Evolutionary conservation across 2,888 invertebrate genomes (phyloP).

Genomic region (Nowickia ferox): DNA sequence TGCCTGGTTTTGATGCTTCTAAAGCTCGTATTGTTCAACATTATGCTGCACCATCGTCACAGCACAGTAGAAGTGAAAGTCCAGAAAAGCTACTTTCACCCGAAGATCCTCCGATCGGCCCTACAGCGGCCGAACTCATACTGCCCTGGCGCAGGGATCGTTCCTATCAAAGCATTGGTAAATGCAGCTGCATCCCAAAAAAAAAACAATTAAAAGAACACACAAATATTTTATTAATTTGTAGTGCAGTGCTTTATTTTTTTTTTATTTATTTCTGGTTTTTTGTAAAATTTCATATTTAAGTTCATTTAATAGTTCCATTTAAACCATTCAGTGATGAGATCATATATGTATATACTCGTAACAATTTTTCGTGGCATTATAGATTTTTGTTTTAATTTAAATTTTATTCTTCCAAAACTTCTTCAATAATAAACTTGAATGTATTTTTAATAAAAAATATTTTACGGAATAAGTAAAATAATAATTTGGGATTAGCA

Average conservation of each 20-base stretch:
- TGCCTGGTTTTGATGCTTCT: slow-evolving; percentile 88
- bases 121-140: slow-evolving; percentile 91
- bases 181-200: slow-evolving; percentile 63
- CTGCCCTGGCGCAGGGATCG: slow-evolving; percentile 93
- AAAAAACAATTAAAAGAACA: slow-evolving; percentile 6
- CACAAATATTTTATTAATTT: slow-evolving; percentile 27
- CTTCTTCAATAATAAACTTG: too few species aligned
- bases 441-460: too few species aligned
- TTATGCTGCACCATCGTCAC: slow-evolving; percentile 84
- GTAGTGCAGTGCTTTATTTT: slow-evolving; percentile 35
- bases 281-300: background rate
- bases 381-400: background rate
- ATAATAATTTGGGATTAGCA: too few species aligned
- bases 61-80: slow-evolving; percentile 75
- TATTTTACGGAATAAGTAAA: too few species aligned
- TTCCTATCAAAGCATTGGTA: slow-evolving; percentile 89
- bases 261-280: background rate
- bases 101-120: slow-evolving; percentile 85
- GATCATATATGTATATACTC: background rate
- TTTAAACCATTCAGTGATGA: background rate
- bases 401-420: background rate
- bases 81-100: slow-evolving; percentile 81
- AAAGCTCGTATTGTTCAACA: slow-evolving; percentile 89
- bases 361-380: background rate
- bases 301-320: background rate